Conservation (phyloP, 2,113 vertebrate genomes). For the Hoplias malabaricus region DNA sequence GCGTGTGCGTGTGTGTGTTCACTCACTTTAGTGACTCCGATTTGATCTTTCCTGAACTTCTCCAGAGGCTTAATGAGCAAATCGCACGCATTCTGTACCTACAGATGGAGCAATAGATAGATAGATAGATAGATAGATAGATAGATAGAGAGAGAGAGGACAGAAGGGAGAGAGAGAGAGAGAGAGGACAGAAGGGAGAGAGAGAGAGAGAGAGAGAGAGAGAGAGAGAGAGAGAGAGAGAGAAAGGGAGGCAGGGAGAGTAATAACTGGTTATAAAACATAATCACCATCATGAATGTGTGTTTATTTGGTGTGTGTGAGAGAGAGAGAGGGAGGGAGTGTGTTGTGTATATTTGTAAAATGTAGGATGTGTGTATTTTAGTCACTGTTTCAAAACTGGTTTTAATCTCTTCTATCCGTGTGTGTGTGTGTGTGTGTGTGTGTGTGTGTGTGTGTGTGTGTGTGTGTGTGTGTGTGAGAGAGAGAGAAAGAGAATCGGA, state of each 20-base stretch:
- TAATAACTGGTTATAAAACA: not conserved
- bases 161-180: not conserved
- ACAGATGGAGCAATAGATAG: slow-evolving; percentile 36
- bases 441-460: not conserved
- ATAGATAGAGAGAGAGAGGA: not conserved
- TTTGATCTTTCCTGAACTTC: slow-evolving; percentile 94
- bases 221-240: not conserved
- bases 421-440: not conserved
- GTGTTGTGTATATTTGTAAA: too few relatives aligned
- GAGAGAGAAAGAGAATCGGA: not conserved
- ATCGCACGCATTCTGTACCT: slow-evolving; percentile 96
- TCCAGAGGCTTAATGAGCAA: slow-evolving; percentile 95
- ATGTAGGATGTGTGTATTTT: too few relatives aligned
- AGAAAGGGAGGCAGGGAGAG: not conserved
- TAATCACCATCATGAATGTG: too few relatives aligned
- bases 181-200: not conserved
- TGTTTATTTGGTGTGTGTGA: too few relatives aligned
- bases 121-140: not conserved
- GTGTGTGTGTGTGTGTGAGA: not conserved
- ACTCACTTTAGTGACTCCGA: slow-evolving; percentile 91
- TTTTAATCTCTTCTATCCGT: not conserved
- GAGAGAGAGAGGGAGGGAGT: too few relatives aligned
- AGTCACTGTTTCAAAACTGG: too few relatives aligned
- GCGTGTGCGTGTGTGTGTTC: not conserved
- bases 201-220: not conserved